These are phyloP conservation scores for Eonycteris spelaea DNA, from an alignment of 2,113 vertebrate species.

Conservation along the genomic window DNA sequence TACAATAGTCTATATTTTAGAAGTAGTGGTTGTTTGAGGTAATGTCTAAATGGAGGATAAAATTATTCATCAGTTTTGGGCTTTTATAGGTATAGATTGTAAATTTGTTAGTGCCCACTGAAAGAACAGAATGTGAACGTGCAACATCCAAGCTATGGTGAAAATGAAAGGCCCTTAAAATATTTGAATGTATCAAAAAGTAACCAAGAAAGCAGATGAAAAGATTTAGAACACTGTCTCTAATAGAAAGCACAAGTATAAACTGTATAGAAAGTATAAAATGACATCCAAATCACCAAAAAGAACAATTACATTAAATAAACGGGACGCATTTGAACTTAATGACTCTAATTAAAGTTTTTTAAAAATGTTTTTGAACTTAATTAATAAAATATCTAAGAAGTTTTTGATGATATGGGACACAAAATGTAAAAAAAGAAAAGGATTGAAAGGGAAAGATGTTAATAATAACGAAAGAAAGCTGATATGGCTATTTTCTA, in stretches of 20 bases:
- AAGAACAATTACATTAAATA: neutral
- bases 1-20: neutral
- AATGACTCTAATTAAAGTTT: neutral
- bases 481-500: neutral
- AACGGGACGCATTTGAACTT: neutral
- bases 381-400: neutral
- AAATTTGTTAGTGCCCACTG: neutral
- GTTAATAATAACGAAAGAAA: neutral
- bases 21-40: neutral
- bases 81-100: neutral
- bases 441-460: neutral
- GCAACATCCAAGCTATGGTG: neutral
- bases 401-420: neutral
- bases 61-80: neutral
- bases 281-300: neutral
- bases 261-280: neutral
- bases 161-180: neutral
- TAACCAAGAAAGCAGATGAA: neutral
- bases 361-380: no score
- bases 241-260: neutral
- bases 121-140: neutral
- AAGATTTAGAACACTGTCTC: neutral
- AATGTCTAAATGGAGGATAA: neutral
- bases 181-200: neutral
- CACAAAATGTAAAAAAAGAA: neutral